Base-by-base conservation (phyloP, 2,113 vertebrate species). In the Paraplagusia blochii region DNA sequence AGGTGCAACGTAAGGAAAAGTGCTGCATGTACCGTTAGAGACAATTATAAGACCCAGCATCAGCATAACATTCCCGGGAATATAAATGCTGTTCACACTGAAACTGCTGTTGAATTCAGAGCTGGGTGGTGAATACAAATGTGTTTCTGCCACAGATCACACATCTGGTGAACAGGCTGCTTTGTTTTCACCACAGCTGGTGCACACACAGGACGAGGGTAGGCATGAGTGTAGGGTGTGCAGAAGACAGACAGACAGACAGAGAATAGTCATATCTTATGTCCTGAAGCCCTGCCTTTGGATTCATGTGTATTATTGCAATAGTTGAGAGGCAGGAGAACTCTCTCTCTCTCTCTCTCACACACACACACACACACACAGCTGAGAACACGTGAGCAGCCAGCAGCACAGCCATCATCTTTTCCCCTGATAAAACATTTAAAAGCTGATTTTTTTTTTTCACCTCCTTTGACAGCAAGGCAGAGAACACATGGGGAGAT, bases 401-500 rank as follows among this genome's bases (percentile, higher is more conserved):
- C 52, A 66, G 58, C 68, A 56, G 46, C 69, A 66, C 17, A 53
- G 69, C 40, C 60, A 57, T 44, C 53, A 49, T 49, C 49, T 44
- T 62, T 39, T 71, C 66, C 4, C 3, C 71, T 67, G 74, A 79
- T 75, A 73, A 58, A 33, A 82, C 70, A 85, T 81, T 82, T 69
- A 83, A 16, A 77, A 39, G 53, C 58, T n/a, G n/a, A n/a, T n/a
- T n/a, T 73, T 75, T 74, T 68, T 62, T 60, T 65, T 22, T 62
- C 57, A 65, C 68, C 76, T 29, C 19, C 43, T 61, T 71, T 74
- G 69, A 69, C 72, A 81, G 66, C 42, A 39, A 47, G 17, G 19
- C 14, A 33, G 17, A 47, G 33, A 50, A 9, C 57, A 2, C 22
- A n/a, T 70, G 8, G 44, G 29, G 66, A 47, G 51, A 11, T 9